Evolutionary conservation across 2,888 invertebrate genomes (phyloP).

Genomic region (Sthenelais limicola): DNA sequence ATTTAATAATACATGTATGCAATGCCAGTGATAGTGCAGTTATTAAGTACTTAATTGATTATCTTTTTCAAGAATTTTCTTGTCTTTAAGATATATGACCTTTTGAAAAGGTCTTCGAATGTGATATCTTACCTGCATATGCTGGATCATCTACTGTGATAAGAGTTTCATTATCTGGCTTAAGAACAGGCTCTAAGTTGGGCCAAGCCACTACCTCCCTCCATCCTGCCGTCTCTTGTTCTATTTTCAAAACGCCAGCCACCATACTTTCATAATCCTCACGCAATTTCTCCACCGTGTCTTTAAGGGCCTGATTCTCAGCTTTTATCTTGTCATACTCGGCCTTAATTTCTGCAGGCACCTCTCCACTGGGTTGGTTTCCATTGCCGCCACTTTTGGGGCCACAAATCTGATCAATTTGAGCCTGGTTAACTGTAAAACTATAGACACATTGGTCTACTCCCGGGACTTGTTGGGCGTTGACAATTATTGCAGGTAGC

Average conservation of each 20-base stretch:
- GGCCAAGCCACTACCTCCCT: conserved; percentile 46
- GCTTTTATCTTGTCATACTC: conserved; percentile 35
- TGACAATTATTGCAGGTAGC: no score
- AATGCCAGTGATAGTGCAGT: no score
- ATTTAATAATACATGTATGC: no score
- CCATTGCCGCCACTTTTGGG: no score
- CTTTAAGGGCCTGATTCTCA: conserved; percentile 32
- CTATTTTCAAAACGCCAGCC: conserved; percentile 42
- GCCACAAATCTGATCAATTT: conserved; percentile 10
- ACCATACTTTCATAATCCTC: conserved; percentile 45
- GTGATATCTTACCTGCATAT: conserved; percentile 37
- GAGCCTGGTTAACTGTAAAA: conserved; percentile 1
- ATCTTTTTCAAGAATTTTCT: no score
- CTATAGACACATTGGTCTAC: conserved; percentile 3
- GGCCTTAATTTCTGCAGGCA: conserved; percentile 18
- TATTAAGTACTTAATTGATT: no score
- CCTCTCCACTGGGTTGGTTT: background rate
- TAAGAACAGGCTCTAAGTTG: conserved; percentile 35
- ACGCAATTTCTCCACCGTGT: conserved; percentile 4
- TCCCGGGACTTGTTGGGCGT: background rate
- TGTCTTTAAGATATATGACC: no score
- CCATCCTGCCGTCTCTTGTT: conserved; percentile 46
- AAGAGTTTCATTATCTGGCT: conserved; percentile 41
- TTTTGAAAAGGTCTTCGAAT: no score
- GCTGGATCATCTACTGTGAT: conserved; percentile 37